These are phyloP conservation scores for Hydractinia symbiolongicarpus DNA, from an alignment of 30 jellyfish, hydroid and myxozoan genomes.

Conservation along the genomic window DNA sequence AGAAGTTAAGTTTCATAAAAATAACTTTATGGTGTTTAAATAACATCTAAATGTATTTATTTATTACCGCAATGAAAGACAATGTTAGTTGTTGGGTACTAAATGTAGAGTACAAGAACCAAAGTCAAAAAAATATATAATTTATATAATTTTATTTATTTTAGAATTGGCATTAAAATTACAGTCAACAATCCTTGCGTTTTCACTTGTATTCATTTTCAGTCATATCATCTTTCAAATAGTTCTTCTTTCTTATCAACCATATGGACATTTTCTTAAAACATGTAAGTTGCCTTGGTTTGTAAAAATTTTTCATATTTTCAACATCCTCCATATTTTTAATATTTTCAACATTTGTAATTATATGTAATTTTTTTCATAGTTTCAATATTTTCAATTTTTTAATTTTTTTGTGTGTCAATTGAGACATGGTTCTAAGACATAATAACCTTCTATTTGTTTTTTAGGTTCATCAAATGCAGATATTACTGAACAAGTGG, in stretches of 20 bases:
- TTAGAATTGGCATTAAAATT: not conserved
- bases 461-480: not conserved
- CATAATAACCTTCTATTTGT: not conserved
- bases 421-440: too few species aligned
- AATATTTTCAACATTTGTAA: not conserved
- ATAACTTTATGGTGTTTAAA: too few species aligned
- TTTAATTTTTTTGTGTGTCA: too few species aligned
- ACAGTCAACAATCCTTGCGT: not conserved
- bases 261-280: not conserved
- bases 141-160: not conserved
- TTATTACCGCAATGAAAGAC: too few species aligned
- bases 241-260: constrained; percentile 9
- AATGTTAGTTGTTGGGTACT: too few species aligned
- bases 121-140: too few species aligned
- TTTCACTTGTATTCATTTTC: not conserved
- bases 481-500: not conserved
- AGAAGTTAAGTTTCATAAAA: too few species aligned
- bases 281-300: not conserved
- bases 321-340: not conserved
- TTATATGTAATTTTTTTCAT: not conserved
- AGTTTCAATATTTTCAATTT: too few species aligned
- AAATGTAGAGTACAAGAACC: too few species aligned
- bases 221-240: constrained; percentile 7
- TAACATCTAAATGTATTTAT: too few species aligned
- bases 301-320: not conserved